Evolutionary conservation across 2,797 vertebrate species (phyloP).

Genomic region (Acomys russatus): DNA sequence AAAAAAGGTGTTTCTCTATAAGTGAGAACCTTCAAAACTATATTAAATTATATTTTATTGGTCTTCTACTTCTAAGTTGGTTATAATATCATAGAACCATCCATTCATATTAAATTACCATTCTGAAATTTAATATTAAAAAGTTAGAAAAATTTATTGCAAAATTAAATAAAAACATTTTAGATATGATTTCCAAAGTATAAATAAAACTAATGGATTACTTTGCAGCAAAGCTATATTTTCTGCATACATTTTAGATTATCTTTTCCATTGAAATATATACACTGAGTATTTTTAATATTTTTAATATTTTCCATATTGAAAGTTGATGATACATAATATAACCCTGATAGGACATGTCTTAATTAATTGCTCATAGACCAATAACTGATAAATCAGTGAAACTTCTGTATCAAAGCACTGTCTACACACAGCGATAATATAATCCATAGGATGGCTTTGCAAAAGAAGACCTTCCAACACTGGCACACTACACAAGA

Average conservation of each 20-base stretch:
- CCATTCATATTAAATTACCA: background rate
- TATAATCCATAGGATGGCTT: slow-evolving; percentile 76
- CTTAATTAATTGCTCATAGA: slow-evolving; percentile 60
- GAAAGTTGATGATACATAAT: background rate
- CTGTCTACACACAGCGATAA: slow-evolving; percentile 77
- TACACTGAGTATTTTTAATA: slow-evolving; percentile 21
- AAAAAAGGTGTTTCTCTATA: background rate
- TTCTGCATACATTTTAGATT: background rate
- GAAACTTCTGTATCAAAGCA: slow-evolving; percentile 74
- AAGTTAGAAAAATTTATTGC: background rate
- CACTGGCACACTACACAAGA: slow-evolving; percentile 84
- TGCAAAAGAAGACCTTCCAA: slow-evolving; percentile 80
- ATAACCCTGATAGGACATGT: background rate
- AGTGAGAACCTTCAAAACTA: background rate
- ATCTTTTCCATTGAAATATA: background rate
- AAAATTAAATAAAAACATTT: background rate
- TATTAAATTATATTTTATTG: slow-evolving; percentile 1
- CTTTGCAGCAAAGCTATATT: background rate
- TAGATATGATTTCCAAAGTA: background rate
- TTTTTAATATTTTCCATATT: slow-evolving; percentile 35
- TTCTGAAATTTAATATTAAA: slow-evolving; percentile 33
- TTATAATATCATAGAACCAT: background rate
- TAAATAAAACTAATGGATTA: background rate
- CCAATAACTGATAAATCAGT: slow-evolving; percentile 76
- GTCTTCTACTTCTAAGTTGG: background rate